These are phyloP conservation scores for Pseudorhombus dupliciocellatus DNA, from an alignment of 2,113 vertebrate genomes.

Conservation along the genomic window DNA sequence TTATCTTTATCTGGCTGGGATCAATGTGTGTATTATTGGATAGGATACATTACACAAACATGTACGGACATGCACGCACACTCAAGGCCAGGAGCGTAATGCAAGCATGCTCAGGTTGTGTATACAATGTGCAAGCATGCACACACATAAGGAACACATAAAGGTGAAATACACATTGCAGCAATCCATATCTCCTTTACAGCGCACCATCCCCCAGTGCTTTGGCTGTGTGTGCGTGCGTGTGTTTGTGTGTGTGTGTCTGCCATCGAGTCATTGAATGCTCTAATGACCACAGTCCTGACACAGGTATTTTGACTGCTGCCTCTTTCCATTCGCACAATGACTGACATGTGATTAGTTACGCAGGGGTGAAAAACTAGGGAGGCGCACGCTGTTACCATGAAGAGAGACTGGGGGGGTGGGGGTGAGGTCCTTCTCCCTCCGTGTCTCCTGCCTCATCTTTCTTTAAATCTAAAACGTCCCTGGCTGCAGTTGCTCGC, in stretches of 20 bases:
- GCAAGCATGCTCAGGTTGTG: constrained; percentile 19
- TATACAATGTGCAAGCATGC: constrained; percentile 24
- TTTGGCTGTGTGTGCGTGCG: constrained; percentile 19
- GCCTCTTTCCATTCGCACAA: constrained; percentile 75
- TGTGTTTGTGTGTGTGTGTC: constrained; percentile 27
- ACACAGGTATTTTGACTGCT: constrained; percentile 77
- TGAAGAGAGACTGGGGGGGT: constrained; percentile 52
- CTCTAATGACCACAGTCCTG: constrained; percentile 75
- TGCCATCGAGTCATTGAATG: constrained; percentile 63
- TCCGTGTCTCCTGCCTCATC: constrained; percentile 39
- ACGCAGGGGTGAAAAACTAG: constrained; percentile 57
- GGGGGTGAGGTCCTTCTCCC: constrained; percentile 42
- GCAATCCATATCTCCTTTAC: constrained; percentile 62
- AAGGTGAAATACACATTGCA: constrained; percentile 47
- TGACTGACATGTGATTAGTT: constrained; percentile 77
- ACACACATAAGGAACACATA: constrained; percentile 41
- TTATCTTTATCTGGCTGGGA: constrained; percentile 74
- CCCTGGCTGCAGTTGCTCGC: constrained; percentile 27
- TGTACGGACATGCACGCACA: constrained; percentile 37
- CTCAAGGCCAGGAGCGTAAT: constrained; percentile 24
- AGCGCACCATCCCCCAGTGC: constrained; percentile 61
- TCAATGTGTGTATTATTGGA: constrained; percentile 73
- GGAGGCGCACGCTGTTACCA: constrained; percentile 47
- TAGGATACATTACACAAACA: constrained; percentile 69
- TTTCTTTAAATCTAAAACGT: constrained; percentile 65